phyloP scores from a whole-genome alignment of 2,113 vertebrate genomes.

The Argyrosomus japonicus region DNA sequence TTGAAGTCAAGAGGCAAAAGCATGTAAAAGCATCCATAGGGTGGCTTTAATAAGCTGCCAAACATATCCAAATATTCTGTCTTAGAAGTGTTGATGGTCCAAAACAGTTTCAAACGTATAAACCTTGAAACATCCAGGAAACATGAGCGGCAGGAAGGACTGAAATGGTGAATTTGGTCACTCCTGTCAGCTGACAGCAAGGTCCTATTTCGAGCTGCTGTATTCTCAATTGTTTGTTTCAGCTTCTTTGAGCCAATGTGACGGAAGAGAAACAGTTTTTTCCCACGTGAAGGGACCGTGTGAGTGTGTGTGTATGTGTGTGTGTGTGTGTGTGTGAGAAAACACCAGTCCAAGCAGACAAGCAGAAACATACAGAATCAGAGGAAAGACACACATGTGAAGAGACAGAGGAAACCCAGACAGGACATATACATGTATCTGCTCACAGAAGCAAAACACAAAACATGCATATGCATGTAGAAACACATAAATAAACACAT shows the following conservation, averaged over 20 bases:
- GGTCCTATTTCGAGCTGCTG: slow-evolving; percentile 10
- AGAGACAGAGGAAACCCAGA: slow-evolving; percentile 18
- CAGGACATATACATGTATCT: slow-evolving; percentile 6
- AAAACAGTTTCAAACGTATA: not conserved
- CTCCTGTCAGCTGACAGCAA: slow-evolving; percentile 31
- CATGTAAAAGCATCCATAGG: not conserved
- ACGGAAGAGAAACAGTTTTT: slow-evolving; percentile 19
- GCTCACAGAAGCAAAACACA: slow-evolving; percentile 11
- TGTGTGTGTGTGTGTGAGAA: not conserved
- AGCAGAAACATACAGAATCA: slow-evolving; percentile 26
- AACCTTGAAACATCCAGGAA: not conserved
- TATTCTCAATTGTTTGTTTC: slow-evolving; percentile 50
- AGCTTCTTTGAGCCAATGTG: slow-evolving; percentile 10
- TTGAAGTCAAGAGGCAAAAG: not conserved
- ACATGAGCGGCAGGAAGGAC: not conserved
- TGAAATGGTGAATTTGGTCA: slow-evolving; percentile 1
- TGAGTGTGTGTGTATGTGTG: slow-evolving; percentile 12
- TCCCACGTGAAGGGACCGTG: slow-evolving; percentile 39
- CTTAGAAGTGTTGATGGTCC: not conserved
- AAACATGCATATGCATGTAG: slow-evolving; percentile 33
- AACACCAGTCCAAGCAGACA: slow-evolving; percentile 23
- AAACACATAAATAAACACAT: slow-evolving; percentile 61
- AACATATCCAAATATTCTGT: not conserved
- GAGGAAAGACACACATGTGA: slow-evolving; percentile 32
- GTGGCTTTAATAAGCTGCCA: not conserved